These are phyloP conservation scores for Acronicta leporina DNA, from an alignment of 2,888 invertebrate species.

Conservation along the genomic window DNA sequence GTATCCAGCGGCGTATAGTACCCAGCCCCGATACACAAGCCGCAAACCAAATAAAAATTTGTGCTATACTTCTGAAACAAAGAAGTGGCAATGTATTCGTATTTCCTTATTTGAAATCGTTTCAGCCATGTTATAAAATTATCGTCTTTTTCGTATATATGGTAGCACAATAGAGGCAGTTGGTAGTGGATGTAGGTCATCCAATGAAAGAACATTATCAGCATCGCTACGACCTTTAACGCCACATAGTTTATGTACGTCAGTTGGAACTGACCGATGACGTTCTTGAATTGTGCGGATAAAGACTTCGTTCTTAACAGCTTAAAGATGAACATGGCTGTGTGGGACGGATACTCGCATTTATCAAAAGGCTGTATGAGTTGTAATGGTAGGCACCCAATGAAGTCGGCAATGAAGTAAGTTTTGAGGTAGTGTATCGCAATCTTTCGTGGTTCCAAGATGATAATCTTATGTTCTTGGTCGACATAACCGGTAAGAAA, in stretches of 20 bases:
- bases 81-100: conserved; percentile 10
- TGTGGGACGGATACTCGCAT: conserved; percentile 67
- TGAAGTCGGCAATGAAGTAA: conserved; percentile 63
- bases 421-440: conserved; percentile 64
- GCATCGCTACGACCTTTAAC: conserved; percentile 47
- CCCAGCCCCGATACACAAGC: conserved; percentile 69
- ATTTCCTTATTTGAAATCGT: conserved; percentile 48
- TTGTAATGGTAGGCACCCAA: conserved; percentile 70
- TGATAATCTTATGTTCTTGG: conserved; percentile 64
- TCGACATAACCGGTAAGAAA: conserved; percentile 77
- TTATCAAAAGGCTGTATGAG: conserved; percentile 57
- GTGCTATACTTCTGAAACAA: conserved; percentile 66
- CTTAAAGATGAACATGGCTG: conserved; percentile 68
- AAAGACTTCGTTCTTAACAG: conserved; percentile 61
- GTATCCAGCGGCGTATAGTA: conserved; percentile 60
- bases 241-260: conserved; percentile 62
- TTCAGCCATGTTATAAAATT: conserved; percentile 57
- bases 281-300: conserved; percentile 58
- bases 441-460: conserved; percentile 66
- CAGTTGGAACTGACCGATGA: conserved; percentile 65
- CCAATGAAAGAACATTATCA: conserved; percentile 74
- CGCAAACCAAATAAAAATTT: conserved; percentile 66
- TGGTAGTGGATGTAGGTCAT: conserved; percentile 74
- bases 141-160: conserved; percentile 50
- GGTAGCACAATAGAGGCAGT: conserved; percentile 66